Evolutionary conservation across 2,888 invertebrate genomes (phyloP).

Genomic region (Phragmatobia fuliginosa): DNA sequence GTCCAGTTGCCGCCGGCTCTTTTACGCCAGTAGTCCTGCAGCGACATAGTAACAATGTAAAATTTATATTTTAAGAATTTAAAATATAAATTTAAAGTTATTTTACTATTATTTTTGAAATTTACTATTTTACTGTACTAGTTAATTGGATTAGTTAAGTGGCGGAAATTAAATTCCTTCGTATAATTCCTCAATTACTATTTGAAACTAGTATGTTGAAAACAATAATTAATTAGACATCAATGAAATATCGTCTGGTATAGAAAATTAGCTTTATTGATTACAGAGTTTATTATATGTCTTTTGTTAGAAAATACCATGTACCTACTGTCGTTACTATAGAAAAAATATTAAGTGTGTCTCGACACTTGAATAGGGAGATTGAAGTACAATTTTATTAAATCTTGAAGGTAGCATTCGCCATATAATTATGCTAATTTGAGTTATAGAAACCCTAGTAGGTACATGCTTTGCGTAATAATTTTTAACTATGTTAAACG

Average conservation of each 20-base stretch:
- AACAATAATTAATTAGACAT: background rate
- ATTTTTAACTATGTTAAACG: background rate
- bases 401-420: no score
- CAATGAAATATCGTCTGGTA: no score
- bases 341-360: no score
- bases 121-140: background rate
- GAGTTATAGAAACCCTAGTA: background rate
- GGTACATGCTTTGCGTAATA: background rate
- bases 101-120: background rate
- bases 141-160: background rate
- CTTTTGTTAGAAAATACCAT: background rate
- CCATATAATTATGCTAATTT: no score
- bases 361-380: no score
- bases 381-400: no score
- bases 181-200: constrained; percentile 1
- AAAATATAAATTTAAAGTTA: no score
- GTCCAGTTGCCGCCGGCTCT: no score
- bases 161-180: background rate
- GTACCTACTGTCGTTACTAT: no score
- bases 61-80: no score
- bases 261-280: background rate
- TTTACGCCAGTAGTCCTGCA: no score
- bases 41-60: no score
- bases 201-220: background rate
- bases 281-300: background rate